Percentiles rank a stretch among this genome's conserved stretches.
These are phyloP conservation scores for Mayetiola destructor DNA, from an alignment of 2,888 invertebrate species.

Conservation along the genomic window DNA sequence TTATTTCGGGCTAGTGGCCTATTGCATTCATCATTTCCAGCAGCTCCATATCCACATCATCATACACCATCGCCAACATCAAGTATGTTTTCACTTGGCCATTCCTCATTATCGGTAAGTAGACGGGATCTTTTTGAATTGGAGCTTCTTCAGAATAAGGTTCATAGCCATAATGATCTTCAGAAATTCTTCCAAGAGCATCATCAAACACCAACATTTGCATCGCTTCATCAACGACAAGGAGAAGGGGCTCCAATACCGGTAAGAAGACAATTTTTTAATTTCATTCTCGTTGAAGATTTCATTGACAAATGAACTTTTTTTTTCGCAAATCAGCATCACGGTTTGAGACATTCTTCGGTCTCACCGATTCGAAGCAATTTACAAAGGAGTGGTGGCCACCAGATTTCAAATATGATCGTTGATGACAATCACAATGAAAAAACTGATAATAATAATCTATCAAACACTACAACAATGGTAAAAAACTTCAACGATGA, in stretches of 20 bases:
- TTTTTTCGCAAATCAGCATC: not conserved
- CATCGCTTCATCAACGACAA: too few relatives aligned
- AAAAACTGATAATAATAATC: not conserved
- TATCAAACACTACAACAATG: not conserved
- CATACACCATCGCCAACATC: constrained; percentile 28
- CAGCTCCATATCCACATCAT: constrained; percentile 32
- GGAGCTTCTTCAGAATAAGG: too few relatives aligned
- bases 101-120: constrained; percentile 14
- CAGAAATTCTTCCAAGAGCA: too few relatives aligned
- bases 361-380: not conserved
- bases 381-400: not conserved
- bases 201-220: too few relatives aligned
- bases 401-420: constrained; percentile 6
- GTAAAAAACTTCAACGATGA: too few relatives aligned
- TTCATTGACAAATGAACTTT: not conserved
- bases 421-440: constrained; percentile 5
- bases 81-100: constrained; percentile 27
- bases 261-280: too few relatives aligned
- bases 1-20: constrained; percentile 46
- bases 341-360: not conserved
- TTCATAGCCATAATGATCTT: too few relatives aligned
- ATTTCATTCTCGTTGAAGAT: not conserved
- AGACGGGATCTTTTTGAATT: not conserved
- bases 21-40: constrained; percentile 25
- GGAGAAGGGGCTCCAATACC: too few relatives aligned